Evolutionary conservation across 2,113 vertebrate genomes (phyloP), one percentile per base, ranked within the genome.

Genomic region (Myotis davidii): DNA sequence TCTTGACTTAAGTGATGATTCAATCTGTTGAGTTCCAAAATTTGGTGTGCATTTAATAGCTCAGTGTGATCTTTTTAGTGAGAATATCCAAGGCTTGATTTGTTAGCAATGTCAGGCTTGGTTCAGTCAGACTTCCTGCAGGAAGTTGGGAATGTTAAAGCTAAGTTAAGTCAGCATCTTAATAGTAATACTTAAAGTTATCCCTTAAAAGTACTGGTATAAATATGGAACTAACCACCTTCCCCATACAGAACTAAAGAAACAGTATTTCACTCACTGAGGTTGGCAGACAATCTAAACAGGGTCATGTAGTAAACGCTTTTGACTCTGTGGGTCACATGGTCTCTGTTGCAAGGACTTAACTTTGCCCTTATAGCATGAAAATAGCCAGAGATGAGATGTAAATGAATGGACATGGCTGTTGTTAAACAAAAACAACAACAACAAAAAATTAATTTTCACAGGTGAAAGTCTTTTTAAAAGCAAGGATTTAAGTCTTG

Each of bases 21-120:
- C 3, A 59, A 29, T 95, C 39, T 88, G 2, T 69, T 59, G 32
- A 25, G 7, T 82, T 96, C 37, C 85, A 48, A 84, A 88, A 90
- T 86, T 64, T 64, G 21, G 64, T 88, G n/a, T 93, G 32, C n/a
- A 48, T 83, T 86, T 93, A 82, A 61, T 39, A 91, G 21, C 11
- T 89, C 50, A 17, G 3, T 6, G 11, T n/a, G 52, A 93, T 94
- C 45, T 90, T n/a, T 39, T 91, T 29, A 83, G 7, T 77, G 42
- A 91, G 42, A 87, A 32, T 76, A 92, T 67, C 45, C 65, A 72
- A 48, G 81, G n/a, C 37, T 70, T 94, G 72, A 50, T 90, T 77
- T 91, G 17, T 79, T 85, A 77, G 32, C 6, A 90, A 86, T 81
- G 6, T 69, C 37, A 87, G 72, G 29, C 39, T 91, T 52, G 0